phyloP scores from a whole-genome alignment of 2,888 invertebrate species.

The Schizaphis graminum region DNA sequence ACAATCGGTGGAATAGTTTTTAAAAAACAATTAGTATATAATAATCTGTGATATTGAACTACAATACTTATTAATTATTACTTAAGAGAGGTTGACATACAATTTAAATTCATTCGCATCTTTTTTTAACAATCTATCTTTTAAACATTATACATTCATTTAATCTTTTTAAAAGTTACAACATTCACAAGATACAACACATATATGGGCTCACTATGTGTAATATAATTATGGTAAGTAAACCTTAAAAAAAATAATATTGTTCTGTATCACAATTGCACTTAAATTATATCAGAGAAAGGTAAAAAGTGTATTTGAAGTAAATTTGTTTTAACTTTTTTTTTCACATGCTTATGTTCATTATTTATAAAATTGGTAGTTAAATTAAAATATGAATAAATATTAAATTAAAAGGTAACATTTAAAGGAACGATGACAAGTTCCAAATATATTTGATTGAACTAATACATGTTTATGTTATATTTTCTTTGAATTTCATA shows the following conservation, averaged over 20 bases:
- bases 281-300: constrained; percentile 52
- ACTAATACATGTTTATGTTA: not conserved
- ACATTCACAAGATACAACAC: constrained; percentile 53
- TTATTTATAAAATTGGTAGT: constrained; percentile 40
- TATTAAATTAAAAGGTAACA: constrained; percentile 30
- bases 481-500: constrained; percentile 5
- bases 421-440: not conserved
- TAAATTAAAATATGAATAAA: constrained; percentile 14
- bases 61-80: constrained; percentile 4
- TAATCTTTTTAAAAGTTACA: constrained; percentile 7
- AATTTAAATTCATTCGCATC: not conserved
- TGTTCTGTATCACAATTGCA: constrained; percentile 62
- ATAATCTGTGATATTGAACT: constrained; percentile 37
- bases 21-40: not conserved
- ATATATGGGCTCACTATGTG: constrained; percentile 19
- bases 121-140: not conserved
- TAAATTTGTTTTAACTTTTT: not conserved
- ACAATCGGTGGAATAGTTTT: constrained; percentile 52
- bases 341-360: not conserved
- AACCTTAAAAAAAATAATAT: constrained; percentile 61
- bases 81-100: constrained; percentile 23
- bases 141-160: constrained; percentile 13
- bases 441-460: constrained; percentile 14
- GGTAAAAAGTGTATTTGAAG: constrained; percentile 51
- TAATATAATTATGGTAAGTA: constrained; percentile 51